Conservation (phyloP, 2,888 invertebrate genomes). For the Harpalus rufipes region DNA sequence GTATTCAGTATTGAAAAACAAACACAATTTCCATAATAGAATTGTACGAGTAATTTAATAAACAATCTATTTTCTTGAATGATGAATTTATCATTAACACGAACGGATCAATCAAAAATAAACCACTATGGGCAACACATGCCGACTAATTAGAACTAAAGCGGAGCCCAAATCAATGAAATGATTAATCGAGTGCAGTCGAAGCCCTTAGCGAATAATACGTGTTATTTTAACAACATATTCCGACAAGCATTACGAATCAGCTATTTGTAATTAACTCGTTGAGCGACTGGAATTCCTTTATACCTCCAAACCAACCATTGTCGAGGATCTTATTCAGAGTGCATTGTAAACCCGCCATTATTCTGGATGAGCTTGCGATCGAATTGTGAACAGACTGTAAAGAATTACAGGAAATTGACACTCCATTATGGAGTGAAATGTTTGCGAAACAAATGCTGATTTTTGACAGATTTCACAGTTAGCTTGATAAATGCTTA, state of each 20-base stretch:
- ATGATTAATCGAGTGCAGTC: constrained; percentile 28
- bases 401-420: constrained; percentile 49
- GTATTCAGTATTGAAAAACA: not conserved
- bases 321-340: constrained; percentile 30
- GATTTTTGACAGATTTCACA: constrained; percentile 34
- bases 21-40: constrained; percentile 5
- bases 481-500: constrained; percentile 14
- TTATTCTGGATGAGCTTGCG: constrained; percentile 37
- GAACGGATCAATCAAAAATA: constrained; percentile 7
- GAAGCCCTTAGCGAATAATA: constrained; percentile 23
- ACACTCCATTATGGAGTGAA: constrained; percentile 28
- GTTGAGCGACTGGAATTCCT: constrained; percentile 21
- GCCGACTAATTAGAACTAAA: constrained; percentile 12
- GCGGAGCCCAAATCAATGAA: constrained; percentile 13
- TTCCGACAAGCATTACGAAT: constrained; percentile 31
- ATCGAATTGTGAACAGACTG: constrained; percentile 33
- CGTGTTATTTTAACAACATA: constrained; percentile 41
- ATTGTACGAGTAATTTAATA: not conserved
- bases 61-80: constrained; percentile 6
- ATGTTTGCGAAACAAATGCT: constrained; percentile 45
- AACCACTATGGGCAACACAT: not conserved
- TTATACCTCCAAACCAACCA: not conserved
- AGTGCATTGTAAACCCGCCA: not conserved
- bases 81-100: constrained; percentile 9
- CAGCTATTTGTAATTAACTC: constrained; percentile 42